Evolutionary conservation across 2,888 invertebrate species (phyloP), one percentile per base, ranked within the genome.

Genomic region (Rotaria sp.): DNA sequence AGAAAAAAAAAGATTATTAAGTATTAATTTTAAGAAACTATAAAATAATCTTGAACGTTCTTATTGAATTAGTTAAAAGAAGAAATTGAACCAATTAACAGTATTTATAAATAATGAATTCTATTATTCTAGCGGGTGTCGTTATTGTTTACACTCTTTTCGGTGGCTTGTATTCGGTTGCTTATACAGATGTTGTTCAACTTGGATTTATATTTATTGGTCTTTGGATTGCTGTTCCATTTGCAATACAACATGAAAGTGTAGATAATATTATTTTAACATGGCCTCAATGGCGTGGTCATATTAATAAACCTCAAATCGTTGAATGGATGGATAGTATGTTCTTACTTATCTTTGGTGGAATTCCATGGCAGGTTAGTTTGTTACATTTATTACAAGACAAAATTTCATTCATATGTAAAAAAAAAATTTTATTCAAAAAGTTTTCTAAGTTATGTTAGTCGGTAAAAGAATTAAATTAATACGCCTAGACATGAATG

Each of bases 141-240:
- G 97, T 98, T 35, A 95, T 97, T 84, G 95, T 96, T 92, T 99
- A 99, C 93, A 98, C 98, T 1, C 94, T 99, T 85, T 96, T 97
- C 91, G 97, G 98, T 3, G 98, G 98, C 0, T 94, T 99, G 84
- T 99, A 99, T 92, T 95, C 97, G 86, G 98, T 99, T 87, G 98
- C 98, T 1, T 99, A 98, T 91, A 99, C 98, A 0, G 97, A 98
- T 91, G 97, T 98, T 89, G 96, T 98, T 89, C 97, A 98, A 92
- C 93, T 98, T 84, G 96, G 96, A 93, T 97, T 97, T 92, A 97
- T 98, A 90, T 97, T 98, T 92, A 94, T 97, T 89, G 98, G 98
- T 52, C 24, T 85, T 15, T 86, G 80, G 38, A 80, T 86, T n/a
- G 52, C 84, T 21, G 45, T 84, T 35, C 87, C 87, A 48, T 87